phyloP scores from a whole-genome alignment of 2,113 vertebrate species.

The Elachura formosa region DNA sequence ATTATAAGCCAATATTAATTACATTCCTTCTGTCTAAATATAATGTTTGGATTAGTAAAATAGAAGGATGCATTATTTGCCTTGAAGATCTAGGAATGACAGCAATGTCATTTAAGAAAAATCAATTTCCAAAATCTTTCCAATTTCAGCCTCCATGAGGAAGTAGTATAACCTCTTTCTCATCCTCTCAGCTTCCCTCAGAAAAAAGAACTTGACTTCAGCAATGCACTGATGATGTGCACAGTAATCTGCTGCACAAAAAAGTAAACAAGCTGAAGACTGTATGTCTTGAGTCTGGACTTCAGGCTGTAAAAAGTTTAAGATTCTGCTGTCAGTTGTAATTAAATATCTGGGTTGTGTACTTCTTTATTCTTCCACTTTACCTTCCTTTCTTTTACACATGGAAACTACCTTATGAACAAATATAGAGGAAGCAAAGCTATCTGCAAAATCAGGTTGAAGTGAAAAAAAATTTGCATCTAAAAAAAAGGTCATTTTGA shows the following conservation, averaged over 20 bases:
- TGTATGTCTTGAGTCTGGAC: not conserved
- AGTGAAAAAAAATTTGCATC: not conserved
- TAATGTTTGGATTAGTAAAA: not conserved
- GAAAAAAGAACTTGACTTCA: not conserved
- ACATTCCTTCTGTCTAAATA: not conserved
- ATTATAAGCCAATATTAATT: not conserved
- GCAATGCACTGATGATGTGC: not conserved
- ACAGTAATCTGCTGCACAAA: not conserved
- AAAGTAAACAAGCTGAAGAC: not conserved
- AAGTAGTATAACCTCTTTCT: not conserved
- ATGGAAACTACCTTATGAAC: not conserved
- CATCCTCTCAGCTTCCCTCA: not conserved
- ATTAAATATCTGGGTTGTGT: not conserved
- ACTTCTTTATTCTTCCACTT: not conserved
- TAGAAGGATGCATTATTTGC: not conserved
- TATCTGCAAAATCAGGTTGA: not conserved
- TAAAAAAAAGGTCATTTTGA: not conserved
- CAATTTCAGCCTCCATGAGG: not conserved
- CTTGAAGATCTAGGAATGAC: not conserved
- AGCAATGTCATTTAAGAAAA: not conserved
- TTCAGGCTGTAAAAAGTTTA: not conserved
- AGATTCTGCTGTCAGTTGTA: not conserved
- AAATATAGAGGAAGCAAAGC: not conserved
- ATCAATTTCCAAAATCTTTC: not conserved
- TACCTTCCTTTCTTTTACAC: not conserved